phyloP scores from a whole-genome alignment of 1,140 invertebrate species.

The Papilio dardanus region DNA sequence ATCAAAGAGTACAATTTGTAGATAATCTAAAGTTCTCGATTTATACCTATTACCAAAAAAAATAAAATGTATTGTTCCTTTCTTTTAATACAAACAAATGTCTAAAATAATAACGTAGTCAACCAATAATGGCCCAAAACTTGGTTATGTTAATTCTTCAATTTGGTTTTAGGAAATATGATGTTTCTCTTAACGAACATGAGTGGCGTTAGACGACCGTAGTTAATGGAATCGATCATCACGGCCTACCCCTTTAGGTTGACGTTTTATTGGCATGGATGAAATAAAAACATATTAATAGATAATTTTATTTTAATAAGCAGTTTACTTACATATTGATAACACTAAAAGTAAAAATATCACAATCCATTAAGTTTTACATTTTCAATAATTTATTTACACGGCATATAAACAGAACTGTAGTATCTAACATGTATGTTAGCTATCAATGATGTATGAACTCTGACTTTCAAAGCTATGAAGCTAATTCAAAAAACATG shows the following conservation, averaged over 20 bases:
- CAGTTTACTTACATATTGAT: constrained; percentile 49
- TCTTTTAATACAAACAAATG: constrained; percentile 11
- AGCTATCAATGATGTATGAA: not conserved
- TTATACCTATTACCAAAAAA: not conserved
- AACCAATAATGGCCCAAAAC: not conserved
- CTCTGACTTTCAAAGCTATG: not conserved
- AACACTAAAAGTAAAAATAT: constrained; percentile 62
- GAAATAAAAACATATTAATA: constrained; percentile 1
- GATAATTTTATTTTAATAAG: constrained; percentile 51
- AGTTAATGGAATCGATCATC: too few species aligned
- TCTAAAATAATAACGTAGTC: not conserved
- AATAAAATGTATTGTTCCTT: not conserved
- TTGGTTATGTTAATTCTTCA: not conserved
- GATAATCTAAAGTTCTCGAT: not conserved
- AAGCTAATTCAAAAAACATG: not conserved
- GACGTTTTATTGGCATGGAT: too few species aligned
- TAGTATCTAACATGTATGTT: not conserved
- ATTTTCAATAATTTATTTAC: constrained; percentile 21
- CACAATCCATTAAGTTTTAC: constrained; percentile 52
- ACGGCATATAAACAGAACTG: constrained; percentile 7
- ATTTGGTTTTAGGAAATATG: not conserved
- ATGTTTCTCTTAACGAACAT: too few species aligned
- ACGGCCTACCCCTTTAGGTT: too few species aligned
- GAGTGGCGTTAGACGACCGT: too few species aligned
- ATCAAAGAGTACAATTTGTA: not conserved